Conservation (phyloP, 2,113 vertebrate species). For the Todiramphus saurophagus region DNA sequence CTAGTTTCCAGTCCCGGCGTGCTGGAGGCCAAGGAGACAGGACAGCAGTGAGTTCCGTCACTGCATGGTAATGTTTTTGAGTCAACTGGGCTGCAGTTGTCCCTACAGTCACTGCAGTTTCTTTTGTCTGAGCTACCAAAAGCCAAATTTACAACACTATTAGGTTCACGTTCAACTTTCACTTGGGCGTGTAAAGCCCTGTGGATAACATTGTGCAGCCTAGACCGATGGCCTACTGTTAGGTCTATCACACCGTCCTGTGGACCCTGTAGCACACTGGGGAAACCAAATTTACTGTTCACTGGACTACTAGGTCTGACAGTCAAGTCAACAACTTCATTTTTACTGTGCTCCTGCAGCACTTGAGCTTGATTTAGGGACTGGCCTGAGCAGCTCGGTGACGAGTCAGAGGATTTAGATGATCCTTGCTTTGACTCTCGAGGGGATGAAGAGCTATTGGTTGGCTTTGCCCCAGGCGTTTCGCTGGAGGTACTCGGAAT, state of each 20-base stretch:
- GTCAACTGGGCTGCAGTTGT: slow-evolving; percentile 80
- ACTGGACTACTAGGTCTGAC: slow-evolving; percentile 84
- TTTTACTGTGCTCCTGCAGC: slow-evolving; percentile 80
- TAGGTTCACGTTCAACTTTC: slow-evolving; percentile 87
- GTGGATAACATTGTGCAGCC: slow-evolving; percentile 92
- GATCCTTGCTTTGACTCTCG: slow-evolving; percentile 84
- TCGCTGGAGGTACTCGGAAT: slow-evolving; percentile 84
- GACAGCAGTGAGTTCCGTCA: slow-evolving; percentile 72
- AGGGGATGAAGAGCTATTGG: slow-evolving; percentile 79
- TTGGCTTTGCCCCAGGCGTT: slow-evolving; percentile 79
- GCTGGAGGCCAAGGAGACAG: slow-evolving; percentile 73
- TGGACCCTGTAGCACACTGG: slow-evolving; percentile 74
- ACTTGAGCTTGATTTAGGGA: slow-evolving; percentile 80
- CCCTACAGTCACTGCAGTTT: slow-evolving; percentile 79
- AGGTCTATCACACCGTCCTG: slow-evolving; percentile 96
- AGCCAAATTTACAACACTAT: slow-evolving; percentile 80
- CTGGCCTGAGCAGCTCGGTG: slow-evolving; percentile 84
- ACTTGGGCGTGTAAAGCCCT: slow-evolving; percentile 86
- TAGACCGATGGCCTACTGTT: slow-evolving; percentile 87
- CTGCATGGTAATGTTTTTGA: slow-evolving; percentile 76
- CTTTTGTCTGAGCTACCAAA: slow-evolving; percentile 76
- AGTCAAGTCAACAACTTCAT: slow-evolving; percentile 86
- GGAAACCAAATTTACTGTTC: slow-evolving; percentile 78
- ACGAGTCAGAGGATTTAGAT: slow-evolving; percentile 78
- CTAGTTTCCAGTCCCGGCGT: slow-evolving; percentile 73